A percentile compares a stretch with the other conserved stretches of the same genome.
These are phyloP conservation scores for Glossophaga mutica DNA, from an alignment of 2,797 vertebrate genomes.

Conservation along the genomic window DNA sequence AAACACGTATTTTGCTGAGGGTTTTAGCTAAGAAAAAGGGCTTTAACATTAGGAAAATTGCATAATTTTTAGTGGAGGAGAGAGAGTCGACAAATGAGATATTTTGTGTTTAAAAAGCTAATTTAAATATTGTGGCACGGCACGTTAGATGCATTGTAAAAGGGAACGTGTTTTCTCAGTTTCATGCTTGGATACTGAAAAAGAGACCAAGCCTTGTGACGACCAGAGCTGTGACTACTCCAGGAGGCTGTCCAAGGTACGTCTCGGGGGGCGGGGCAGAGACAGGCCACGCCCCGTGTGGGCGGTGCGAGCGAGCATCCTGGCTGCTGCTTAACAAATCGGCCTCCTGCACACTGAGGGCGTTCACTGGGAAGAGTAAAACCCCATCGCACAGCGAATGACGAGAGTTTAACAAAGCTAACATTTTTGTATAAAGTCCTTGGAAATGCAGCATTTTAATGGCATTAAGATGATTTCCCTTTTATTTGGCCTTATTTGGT, in stretches of 20 bases:
- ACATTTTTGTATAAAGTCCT: neutral
- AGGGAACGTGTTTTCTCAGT: conserved; percentile 70
- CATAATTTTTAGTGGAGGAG: neutral
- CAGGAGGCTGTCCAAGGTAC: conserved; percentile 73
- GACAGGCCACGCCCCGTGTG: neutral
- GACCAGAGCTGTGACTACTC: conserved; percentile 61
- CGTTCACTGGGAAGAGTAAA: neutral
- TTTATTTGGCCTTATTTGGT: neutral
- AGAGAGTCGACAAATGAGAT: neutral
- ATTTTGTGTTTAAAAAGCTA: neutral
- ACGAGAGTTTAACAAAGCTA: neutral
- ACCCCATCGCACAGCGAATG: neutral
- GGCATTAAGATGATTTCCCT: neutral
- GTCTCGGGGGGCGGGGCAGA: no score
- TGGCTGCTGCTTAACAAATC: neutral
- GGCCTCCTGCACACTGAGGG: neutral
- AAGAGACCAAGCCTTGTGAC: conserved; percentile 50
- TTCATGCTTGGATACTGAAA: conserved; percentile 66
- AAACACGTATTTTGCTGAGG: neutral
- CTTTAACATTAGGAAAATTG: neutral
- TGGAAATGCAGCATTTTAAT: neutral
- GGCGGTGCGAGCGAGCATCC: neutral
- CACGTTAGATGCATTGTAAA: conserved; percentile 57
- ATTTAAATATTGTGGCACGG: neutral
- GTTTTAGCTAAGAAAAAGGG: neutral